These are phyloP conservation scores for Amphiduros pacificus DNA, from an alignment of 2,888 invertebrate genomes.

Conservation along the genomic window DNA sequence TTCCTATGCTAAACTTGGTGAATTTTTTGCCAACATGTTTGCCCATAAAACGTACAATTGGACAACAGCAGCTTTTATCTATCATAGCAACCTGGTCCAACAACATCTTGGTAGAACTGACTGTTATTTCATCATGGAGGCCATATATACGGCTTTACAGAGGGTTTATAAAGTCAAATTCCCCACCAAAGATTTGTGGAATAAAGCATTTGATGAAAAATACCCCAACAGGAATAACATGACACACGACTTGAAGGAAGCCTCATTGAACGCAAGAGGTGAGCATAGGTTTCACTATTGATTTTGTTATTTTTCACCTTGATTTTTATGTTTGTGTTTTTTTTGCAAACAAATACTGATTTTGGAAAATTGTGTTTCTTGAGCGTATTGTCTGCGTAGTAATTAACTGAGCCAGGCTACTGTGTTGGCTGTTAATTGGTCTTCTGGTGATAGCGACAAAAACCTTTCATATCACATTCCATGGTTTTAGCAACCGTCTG, in stretches of 20 bases:
- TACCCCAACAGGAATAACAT: neutral
- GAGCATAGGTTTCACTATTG: neutral
- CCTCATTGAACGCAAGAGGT: slow-evolving; percentile 8
- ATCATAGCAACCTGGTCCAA: slow-evolving; percentile 36
- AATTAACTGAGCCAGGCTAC: no score
- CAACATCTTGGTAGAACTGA: slow-evolving; percentile 41
- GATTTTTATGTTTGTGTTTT: no score
- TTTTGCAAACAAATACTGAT: no score
- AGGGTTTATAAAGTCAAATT: slow-evolving; percentile 5
- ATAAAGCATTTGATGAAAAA: slow-evolving; percentile 18
- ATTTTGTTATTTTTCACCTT: no score
- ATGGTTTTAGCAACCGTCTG: no score
- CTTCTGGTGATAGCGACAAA: no score
- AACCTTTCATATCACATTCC: no score
- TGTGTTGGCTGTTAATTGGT: no score
- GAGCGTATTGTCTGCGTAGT: no score
- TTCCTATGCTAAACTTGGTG: slow-evolving; percentile 43
- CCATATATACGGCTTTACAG: slow-evolving; percentile 66
- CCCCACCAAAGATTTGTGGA: slow-evolving; percentile 13
- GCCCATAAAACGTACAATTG: slow-evolving; percentile 39
- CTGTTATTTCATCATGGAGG: slow-evolving; percentile 76
- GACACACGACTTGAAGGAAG: neutral
- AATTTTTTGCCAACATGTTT: slow-evolving; percentile 39
- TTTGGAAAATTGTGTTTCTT: no score
- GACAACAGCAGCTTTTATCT: slow-evolving; percentile 44